phyloP scores from a whole-genome alignment of 2,113 vertebrate species.

The Sceloporus undulatus region DNA sequence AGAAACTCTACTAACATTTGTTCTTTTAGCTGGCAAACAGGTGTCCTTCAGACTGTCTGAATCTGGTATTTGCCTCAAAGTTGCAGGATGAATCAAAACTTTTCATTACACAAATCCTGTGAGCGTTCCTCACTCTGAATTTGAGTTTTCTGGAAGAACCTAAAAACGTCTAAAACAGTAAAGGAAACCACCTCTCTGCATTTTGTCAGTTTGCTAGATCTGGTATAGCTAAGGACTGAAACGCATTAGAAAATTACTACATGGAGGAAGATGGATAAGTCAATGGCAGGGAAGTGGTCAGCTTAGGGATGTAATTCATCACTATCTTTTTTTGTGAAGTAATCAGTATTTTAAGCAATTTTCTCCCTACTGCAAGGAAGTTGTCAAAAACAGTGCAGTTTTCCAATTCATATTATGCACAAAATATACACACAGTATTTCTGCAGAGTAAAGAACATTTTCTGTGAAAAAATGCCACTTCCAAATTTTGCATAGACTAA shows the following conservation, averaged over 20 bases:
- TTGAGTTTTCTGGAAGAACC: conserved; percentile 30
- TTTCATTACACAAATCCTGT: conserved; percentile 30
- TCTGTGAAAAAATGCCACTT: background rate
- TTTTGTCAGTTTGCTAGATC: background rate
- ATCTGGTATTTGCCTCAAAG: conserved; percentile 43
- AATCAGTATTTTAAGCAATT: too few species aligned
- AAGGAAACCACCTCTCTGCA: conserved; percentile 16
- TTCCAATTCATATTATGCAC: too few species aligned
- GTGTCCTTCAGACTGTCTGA: conserved; percentile 42
- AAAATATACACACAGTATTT: too few species aligned
- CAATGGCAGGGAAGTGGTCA: background rate
- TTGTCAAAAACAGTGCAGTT: too few species aligned
- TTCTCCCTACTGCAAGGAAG: too few species aligned
- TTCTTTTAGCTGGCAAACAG: conserved; percentile 56
- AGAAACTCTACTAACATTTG: conserved; percentile 22
- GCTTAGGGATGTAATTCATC: background rate
- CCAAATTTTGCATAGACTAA: too few species aligned
- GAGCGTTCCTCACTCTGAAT: conserved; percentile 12
- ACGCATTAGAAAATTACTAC: background rate
- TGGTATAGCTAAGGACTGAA: background rate
- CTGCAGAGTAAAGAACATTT: background rate
- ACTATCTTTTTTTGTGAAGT: too few species aligned
- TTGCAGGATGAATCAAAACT: conserved; percentile 31
- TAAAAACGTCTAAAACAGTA: conserved; percentile 10
- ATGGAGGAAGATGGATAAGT: background rate